These are phyloP conservation scores for Rhombomys opimus DNA, from an alignment of 2,113 vertebrate species.

Conservation along the genomic window DNA sequence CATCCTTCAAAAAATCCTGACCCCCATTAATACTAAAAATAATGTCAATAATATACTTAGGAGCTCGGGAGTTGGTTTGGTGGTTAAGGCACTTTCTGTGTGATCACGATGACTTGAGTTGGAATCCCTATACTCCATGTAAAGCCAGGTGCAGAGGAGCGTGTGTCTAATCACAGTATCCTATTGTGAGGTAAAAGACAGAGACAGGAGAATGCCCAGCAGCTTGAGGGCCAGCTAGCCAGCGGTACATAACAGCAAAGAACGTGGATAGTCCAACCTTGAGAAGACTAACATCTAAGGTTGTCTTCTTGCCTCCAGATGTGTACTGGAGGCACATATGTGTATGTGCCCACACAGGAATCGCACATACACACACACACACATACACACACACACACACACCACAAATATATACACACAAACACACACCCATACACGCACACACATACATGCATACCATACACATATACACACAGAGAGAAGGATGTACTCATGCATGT, in stretches of 20 bases:
- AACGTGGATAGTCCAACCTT: neutral
- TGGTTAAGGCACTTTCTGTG: neutral
- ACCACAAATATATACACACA: neutral
- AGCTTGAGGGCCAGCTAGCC: neutral
- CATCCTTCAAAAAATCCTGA: neutral
- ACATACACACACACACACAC: neutral
- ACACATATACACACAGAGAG: neutral
- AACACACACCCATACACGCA: neutral
- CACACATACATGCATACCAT: neutral
- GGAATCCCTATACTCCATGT: neutral
- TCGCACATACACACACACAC: neutral
- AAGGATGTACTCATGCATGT: neutral
- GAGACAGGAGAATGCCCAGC: neutral
- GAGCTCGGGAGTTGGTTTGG: neutral
- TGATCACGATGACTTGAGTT: neutral
- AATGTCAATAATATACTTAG: neutral
- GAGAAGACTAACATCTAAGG: neutral
- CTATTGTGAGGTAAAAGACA: neutral
- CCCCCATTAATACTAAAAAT: neutral
- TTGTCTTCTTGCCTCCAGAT: neutral
- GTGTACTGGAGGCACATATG: too few species aligned
- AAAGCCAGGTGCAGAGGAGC: neutral
- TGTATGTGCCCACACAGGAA: neutral
- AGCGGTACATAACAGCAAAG: neutral
- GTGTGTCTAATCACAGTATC: neutral